Evolutionary conservation across 2,888 invertebrate species (phyloP).

Genomic region (Andrena bucephala): DNA sequence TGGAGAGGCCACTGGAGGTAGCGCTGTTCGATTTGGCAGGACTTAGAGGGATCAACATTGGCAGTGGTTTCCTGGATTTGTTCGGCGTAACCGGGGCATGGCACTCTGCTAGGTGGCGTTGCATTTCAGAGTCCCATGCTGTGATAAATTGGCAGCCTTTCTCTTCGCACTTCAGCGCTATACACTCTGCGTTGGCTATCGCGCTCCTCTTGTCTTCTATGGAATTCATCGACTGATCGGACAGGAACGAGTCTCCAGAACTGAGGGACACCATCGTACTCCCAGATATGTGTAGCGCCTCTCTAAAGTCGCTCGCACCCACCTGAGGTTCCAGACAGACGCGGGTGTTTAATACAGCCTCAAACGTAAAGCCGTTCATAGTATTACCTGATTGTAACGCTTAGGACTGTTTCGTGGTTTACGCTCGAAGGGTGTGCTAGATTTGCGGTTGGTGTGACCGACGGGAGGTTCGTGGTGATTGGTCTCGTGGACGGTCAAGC

Average conservation of each 20-base stretch:
- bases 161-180: constrained; percentile 84
- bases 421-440: constrained; percentile 78
- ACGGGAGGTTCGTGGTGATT: constrained; percentile 94
- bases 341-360: background rate
- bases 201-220: constrained; percentile 75
- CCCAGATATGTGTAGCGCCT: constrained; percentile 57
- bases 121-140: constrained; percentile 87
- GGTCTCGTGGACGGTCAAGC: constrained; percentile 95
- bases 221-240: constrained; percentile 59
- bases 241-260: constrained; percentile 56
- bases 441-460: constrained; percentile 86
- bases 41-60: constrained; percentile 81
- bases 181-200: constrained; percentile 85
- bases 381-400: constrained; percentile 81
- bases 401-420: constrained; percentile 80
- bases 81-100: constrained; percentile 72
- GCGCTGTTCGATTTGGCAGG: constrained; percentile 68
- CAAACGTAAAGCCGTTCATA: background rate
- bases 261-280: constrained; percentile 54
- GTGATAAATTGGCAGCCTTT: constrained; percentile 87
- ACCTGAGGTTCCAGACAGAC: constrained; percentile 69
- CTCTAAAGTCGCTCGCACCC: constrained; percentile 81
- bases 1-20: constrained; percentile 63
- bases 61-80: constrained; percentile 80
- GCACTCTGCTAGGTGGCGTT: constrained; percentile 80